A percentile compares a stretch with the other conserved stretches of the same genome.
Evolutionary conservation across 2,797 vertebrate species (phyloP).

Genomic region (Coluber constrictor): DNA sequence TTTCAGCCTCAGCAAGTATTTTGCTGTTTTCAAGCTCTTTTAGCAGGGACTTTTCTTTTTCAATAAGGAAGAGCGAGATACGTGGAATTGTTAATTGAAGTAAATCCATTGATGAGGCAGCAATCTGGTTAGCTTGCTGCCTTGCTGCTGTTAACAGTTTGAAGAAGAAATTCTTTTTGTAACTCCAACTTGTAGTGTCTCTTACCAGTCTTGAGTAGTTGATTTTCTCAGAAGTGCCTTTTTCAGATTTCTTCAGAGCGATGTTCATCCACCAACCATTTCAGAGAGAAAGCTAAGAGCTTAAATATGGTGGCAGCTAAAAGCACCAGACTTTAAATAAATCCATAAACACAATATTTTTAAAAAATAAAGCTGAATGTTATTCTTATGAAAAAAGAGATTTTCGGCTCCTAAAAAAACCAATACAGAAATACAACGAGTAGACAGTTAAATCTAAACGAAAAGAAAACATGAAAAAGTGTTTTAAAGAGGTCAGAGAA

Average conservation of each 20-base stretch:
- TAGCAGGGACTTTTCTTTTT: slow-evolving; percentile 34
- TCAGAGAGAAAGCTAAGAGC: slow-evolving; percentile 5
- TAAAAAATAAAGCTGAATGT: not conserved
- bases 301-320: not conserved
- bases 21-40: slow-evolving; percentile 53
- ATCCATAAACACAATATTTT: not conserved
- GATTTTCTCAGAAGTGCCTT: slow-evolving; percentile 21
- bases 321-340: slow-evolving; percentile 5
- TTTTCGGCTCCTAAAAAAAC: not conserved
- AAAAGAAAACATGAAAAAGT: not conserved
- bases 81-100: slow-evolving; percentile 53
- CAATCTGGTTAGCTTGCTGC: slow-evolving; percentile 38
- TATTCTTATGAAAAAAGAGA: not conserved
- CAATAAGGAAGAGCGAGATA: slow-evolving; percentile 25
- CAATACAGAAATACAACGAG: not conserved
- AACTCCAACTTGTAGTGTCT: slow-evolving; percentile 36
- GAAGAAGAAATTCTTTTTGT: slow-evolving; percentile 5
- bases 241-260: slow-evolving; percentile 9
- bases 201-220: slow-evolving; percentile 36
- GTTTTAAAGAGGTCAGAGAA: no score
- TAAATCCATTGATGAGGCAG: slow-evolving; percentile 48
- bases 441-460: not conserved
- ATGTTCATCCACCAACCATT: not conserved
- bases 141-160: slow-evolving; percentile 35
- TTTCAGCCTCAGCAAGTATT: slow-evolving; percentile 32